Conservation (phyloP, 2,113 vertebrate species). For the human (Homo sapiens) region DNA sequence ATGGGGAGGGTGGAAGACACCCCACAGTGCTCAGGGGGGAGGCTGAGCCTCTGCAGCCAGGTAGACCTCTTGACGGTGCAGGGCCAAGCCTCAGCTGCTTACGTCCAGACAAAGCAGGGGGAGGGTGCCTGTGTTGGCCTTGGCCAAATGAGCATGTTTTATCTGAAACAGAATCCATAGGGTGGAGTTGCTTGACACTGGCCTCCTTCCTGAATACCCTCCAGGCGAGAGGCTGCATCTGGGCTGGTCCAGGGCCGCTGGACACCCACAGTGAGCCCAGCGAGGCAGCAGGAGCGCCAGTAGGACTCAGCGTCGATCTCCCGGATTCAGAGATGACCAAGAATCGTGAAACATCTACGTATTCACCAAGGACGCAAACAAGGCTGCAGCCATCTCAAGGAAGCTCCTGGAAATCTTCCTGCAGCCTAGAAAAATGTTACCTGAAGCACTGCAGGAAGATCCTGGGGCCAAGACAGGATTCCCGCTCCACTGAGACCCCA, state of each 20-base stretch:
- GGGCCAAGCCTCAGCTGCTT: too few species aligned
- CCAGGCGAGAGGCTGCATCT: not conserved
- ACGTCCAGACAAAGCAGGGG: not conserved
- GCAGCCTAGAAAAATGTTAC: not conserved
- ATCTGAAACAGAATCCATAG: not conserved
- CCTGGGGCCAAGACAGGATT: not conserved
- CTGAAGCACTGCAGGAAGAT: accelerated
- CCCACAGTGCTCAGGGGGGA: not conserved
- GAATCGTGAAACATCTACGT: not conserved
- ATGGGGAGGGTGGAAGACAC: too few species aligned
- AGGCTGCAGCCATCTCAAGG: not conserved
- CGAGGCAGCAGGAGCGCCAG: accelerated
- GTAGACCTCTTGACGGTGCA: too few species aligned
- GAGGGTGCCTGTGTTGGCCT: not conserved
- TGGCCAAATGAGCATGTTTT: not conserved
- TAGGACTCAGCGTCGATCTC: accelerated
- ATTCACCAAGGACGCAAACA: accelerated
- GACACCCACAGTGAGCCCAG: not conserved
- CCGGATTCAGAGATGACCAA: not conserved
- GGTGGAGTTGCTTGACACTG: not conserved
- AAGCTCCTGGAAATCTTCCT: too few species aligned
- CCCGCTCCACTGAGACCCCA: not conserved
- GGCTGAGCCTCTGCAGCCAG: not conserved
- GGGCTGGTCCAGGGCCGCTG: not conserved
- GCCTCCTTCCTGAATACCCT: not conserved